Evolutionary conservation across 1,140 invertebrate genomes (phyloP), one percentile per base, ranked within the genome.

Genomic region (Drosophila punjabiensis): DNA sequence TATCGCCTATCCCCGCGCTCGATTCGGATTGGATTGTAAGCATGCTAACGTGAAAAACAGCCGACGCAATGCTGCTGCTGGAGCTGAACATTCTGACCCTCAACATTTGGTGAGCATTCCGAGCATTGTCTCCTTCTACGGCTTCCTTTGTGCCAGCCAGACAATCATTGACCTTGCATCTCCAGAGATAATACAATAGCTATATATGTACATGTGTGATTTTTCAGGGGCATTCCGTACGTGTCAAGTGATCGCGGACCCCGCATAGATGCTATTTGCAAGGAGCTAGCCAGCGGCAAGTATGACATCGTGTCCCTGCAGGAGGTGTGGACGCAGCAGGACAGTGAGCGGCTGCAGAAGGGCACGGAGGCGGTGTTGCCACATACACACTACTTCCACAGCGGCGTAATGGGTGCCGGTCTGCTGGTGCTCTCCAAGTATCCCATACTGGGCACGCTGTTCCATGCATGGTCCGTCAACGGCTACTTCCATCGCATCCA

Each of bases 401-500:
- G 98, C 96, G 98, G 98, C 8, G 96, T 98, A 4, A 94, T 97
- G 78, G 98, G 98, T 11, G 98, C 98, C 70, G 98, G 98, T 16
- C 93, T 98, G 24, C 98, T 98, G 93, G 95, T 99, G 39, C 96
- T 99, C 70, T 98, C 98, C 28, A 96, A 96, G 92, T 96, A 96
- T 94, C 94, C 95, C n/a, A 98, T 99, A 50, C 94, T 96, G 84
- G 97, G 98, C 92, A 96, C 97, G 1, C 96, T 98, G 89, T 98
- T 98, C 82, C 97, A 98, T 93, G 96, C 96, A 68, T 99, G 97
- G 96, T 95, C 97, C 35, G 94, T 99, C n/a, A 99, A 99, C 95
- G 98, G 98, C 5, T 99, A 99, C 92, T 96, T 98, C 60, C 98
- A 99, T 93, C 99, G 98, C 94, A 95, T 99, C 76, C 97, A 98